Evolutionary conservation across 2,888 invertebrate genomes (phyloP), one percentile per base, ranked within the genome.

Genomic region (Drosophila basisetae): DNA sequence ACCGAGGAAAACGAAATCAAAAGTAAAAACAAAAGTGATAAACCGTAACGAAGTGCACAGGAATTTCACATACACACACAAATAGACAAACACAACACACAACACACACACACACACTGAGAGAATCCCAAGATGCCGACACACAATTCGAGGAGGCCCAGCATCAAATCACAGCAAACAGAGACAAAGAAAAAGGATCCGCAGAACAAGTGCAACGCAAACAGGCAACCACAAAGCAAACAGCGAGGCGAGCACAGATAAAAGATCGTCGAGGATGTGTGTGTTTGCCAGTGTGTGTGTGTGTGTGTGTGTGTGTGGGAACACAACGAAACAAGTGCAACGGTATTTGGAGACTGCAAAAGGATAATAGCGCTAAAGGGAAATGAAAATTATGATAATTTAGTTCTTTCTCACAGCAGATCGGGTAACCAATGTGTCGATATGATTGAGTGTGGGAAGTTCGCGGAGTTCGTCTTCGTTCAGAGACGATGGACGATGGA

Each of bases 341-440:
- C 91, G 87, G 84, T 67, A 76, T 87, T 81, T 78, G 87, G 67
- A 89, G 86, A 85, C 86, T 65, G 63, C 70, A 72, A 89, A 87
- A 89, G 89, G 89, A 87, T 87, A 87, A 87, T 84, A 76, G 82
- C 87, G 78, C 78, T 84, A 82, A 85, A 76, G 90, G 90, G 91
- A 88, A 88, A 88, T 87, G 90, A 76, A 88, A 91, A 84, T 91
- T 88, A 91, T 88, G 82, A 88, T 88, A 89, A 91, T 91, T 89
- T 72, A 68, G 59, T 79, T 60, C 62, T 54, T 90, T 90, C 87
- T 89, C 86, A 91, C 86, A 87, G 82, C 69, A 65, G 86, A 91
- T 91, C 91, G 87, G 76, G 75, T 86, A 86, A 90, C 86, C 85
- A 67, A 47, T 30, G 63, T 53, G 68, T 62, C 77, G 72, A 76